Base-by-base conservation (phyloP, 2,797 vertebrate genomes). In the Cyprinella venusta region DNA sequence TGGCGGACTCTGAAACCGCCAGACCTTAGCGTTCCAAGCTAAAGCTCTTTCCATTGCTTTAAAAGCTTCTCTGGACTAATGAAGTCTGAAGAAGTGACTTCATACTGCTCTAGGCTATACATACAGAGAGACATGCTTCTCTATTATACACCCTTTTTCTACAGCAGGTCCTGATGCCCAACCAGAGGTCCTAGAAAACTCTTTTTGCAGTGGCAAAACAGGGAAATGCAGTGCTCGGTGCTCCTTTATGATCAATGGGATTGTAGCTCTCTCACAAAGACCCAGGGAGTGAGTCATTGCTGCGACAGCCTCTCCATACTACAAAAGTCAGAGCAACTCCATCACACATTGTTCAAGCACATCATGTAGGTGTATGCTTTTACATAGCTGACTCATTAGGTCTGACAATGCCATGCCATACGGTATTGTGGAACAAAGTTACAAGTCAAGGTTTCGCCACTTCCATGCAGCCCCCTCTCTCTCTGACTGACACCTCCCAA, bases 331-430 rank as follows among this genome's bases (percentile, higher is more conserved):
- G 52, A 52, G 82, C 74, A 76, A 76, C 81, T 70, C 82, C 67
- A 83, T 83, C 82, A 78, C 67, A 78, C 40, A 70, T 83, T 83
- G 81, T 77, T 83, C 50, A 48, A 63, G 33, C 38, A 78, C 54
- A 77, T 83, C 40, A 70, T 63, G 82, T 83, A 83, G 82, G 75
- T 71, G 82, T 83, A 64, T 67, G 82, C 76, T 84, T 87, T 45
- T 50, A 78, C 64, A 81, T 42, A 74, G 82, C 69, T 74, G 80
- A 85, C 63, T 72, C 64, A 67, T 45, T 82, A 83, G 56, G 50
- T 61, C 13, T 78, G 79, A 70, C 76, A 74, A 79, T 36, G 42
- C 38, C 4, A 52, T 36, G 15, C 13, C 26, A 24, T 30, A 59
- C 0, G 8, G 45, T 68, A 71, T 50, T 68, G 81, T 63, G 81